phyloP scores from a whole-genome alignment of 2,888 invertebrate genomes.

The Euzophera pinguis region DNA sequence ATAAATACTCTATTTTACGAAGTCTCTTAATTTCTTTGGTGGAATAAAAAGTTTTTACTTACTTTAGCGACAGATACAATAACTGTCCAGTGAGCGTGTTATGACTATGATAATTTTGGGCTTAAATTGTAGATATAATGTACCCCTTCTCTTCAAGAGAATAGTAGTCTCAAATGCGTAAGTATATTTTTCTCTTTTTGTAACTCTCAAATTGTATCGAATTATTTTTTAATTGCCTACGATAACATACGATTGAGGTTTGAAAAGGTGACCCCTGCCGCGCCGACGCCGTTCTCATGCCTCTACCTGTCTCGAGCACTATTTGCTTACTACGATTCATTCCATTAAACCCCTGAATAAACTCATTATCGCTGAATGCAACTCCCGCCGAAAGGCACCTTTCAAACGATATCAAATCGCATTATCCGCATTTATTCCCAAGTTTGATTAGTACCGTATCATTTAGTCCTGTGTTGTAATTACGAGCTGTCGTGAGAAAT shows the following conservation, averaged over 20 bases:
- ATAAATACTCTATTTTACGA: no score
- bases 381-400: constrained; percentile 75
- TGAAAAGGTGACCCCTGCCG: constrained; percentile 24
- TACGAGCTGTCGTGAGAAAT: constrained; percentile 44
- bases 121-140: no score
- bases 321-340: constrained; percentile 75
- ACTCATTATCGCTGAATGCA: constrained; percentile 74
- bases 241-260: constrained; percentile 19
- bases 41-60: no score
- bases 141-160: no score
- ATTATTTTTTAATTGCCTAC: constrained; percentile 25
- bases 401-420: constrained; percentile 76
- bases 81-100: no score
- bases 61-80: no score
- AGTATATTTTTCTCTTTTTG: neutral
- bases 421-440: constrained; percentile 76
- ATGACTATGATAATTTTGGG: no score
- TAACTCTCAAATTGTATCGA: no score
- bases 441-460: constrained; percentile 78
- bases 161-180: no score
- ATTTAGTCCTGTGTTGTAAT: constrained; percentile 77
- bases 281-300: constrained; percentile 19
- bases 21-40: no score
- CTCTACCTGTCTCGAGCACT: constrained; percentile 44
- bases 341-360: constrained; percentile 77